Base-by-base conservation (phyloP, 2,888 invertebrate genomes). In the Rhamphomyia laevipes region DNA sequence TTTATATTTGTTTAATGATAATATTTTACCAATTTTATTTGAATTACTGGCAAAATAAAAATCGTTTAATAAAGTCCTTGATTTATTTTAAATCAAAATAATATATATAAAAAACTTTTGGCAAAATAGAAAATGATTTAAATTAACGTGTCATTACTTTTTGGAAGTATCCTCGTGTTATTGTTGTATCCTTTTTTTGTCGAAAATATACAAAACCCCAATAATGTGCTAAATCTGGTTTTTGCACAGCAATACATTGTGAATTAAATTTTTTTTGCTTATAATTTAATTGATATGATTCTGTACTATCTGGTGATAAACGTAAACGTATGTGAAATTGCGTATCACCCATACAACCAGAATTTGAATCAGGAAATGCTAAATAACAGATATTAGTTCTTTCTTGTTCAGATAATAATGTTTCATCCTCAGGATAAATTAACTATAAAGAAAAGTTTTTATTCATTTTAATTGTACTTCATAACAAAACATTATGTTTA, bases 131-230 rank as follows among this genome's bases (percentile, higher is more conserved):
- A n/a, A n/a, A n/a, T n/a, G n/a, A n/a, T n/a, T n/a, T n/a, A n/a
- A n/a, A n/a, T n/a, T n/a, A n/a, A n/a, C n/a, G n/a, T n/a, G n/a
- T n/a, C n/a, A n/a, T 9, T 63, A 84, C 87, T 77, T 99, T 99
- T 73, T 99, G 99, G 74, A 97, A 97, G 72, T 99, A 99, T 37
- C 99, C 99, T 61, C 99, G 79, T 37, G 94, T 89, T 59, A 97
- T 74, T 35, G 84, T 79, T 18, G 85, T 77, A 73, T 96, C 94
- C 70, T 91, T 92, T 46, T 92, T 91, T 77, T 96, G 99, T 55
- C 99, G 81, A 74, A 99, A 99, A 71, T 95, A 97, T 6, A 97
- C 97, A 75, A 90, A 99, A 50, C 97, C 99, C 84, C 92, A 95
- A 63, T 87, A 89, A 73, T 91, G 92, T 52, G 86, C 84, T 48